phyloP scores from a whole-genome alignment of 2,113 vertebrate species.

The Pungitius pungitius region DNA sequence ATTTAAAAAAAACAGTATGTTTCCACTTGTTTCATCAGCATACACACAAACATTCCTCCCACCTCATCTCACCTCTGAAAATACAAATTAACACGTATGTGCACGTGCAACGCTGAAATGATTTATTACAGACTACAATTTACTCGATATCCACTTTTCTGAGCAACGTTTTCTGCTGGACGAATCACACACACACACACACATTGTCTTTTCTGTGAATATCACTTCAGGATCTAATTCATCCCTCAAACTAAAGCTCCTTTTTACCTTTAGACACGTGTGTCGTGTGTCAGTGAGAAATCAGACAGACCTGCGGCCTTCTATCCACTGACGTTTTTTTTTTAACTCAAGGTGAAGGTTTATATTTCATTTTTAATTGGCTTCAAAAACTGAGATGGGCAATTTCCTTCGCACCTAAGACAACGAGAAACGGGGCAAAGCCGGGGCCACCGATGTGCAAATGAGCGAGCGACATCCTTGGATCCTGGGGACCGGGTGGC shows the following conservation, averaged over 20 bases:
- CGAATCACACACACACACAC: no score
- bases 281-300: no score
- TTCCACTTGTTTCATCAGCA: constrained; percentile 42
- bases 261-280: neutral
- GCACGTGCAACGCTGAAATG: constrained; percentile 21
- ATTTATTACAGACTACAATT: constrained; percentile 48
- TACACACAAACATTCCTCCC: constrained; percentile 14
- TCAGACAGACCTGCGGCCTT: neutral
- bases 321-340: neutral
- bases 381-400: neutral
- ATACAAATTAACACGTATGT: neutral
- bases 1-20: neutral
- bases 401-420: neutral
- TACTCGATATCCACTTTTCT: constrained; percentile 30
- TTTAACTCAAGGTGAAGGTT: rapidly evolving
- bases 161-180: neutral
- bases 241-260: neutral
- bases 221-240: neutral
- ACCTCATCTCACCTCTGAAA: constrained; percentile 16
- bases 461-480: constrained; percentile 6
- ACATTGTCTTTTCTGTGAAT: no score
- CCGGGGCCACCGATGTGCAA: neutral
- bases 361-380: constrained; percentile 21
- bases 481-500: no score
- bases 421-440: neutral